Conservation (phyloP, 2,113 vertebrate species). For the Phalacrocorax aristotelis region DNA sequence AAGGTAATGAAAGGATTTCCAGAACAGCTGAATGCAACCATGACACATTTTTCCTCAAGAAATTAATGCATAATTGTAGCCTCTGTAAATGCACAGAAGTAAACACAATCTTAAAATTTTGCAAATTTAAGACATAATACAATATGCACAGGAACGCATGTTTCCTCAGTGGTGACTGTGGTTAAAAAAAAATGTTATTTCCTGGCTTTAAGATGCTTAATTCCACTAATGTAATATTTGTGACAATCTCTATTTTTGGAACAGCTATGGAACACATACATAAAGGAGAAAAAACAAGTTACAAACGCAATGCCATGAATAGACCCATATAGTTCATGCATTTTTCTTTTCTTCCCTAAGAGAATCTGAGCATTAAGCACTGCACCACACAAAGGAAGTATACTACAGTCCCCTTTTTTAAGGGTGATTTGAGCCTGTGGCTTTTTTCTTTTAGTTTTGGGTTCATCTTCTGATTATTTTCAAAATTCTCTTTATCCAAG, state of each 20-base stretch:
- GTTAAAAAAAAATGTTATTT: background rate
- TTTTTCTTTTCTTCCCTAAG: background rate
- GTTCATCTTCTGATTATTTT: slow-evolving; percentile 6
- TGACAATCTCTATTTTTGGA: slow-evolving; percentile 7
- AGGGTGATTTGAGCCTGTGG: background rate
- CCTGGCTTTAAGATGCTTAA: background rate
- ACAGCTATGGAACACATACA: background rate
- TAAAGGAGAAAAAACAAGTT: slow-evolving; percentile 5
- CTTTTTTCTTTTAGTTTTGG: slow-evolving; percentile 5
- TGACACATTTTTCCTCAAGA: background rate
- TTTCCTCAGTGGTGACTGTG: background rate
- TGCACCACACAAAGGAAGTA: background rate
- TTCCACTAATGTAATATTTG: background rate
- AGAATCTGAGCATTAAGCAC: slow-evolving; percentile 14
- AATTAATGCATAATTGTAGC: background rate
- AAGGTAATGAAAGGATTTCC: background rate
- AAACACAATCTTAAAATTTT: background rate
- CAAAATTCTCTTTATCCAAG: background rate
- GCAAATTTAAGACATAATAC: background rate
- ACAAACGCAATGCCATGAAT: background rate
- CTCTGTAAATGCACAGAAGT: background rate
- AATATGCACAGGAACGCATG: background rate
- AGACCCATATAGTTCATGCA: background rate
- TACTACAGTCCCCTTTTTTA: background rate
- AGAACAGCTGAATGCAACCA: background rate